Evolutionary conservation across 2,113 vertebrate genomes (phyloP).

Genomic region (Colius striatus): DNA sequence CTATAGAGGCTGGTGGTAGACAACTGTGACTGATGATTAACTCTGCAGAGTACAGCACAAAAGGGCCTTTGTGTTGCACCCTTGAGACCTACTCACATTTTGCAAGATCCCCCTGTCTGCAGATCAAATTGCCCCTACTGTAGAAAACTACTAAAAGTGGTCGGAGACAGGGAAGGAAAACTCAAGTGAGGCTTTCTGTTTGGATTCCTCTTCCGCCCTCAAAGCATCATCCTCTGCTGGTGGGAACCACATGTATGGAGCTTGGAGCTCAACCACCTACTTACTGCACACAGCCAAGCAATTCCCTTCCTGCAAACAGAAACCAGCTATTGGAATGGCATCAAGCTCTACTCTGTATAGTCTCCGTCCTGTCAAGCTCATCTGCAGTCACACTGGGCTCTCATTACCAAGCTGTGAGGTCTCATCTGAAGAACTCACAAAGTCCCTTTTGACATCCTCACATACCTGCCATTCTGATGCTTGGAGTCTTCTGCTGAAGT

Average conservation of each 20-base stretch:
- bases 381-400: not conserved
- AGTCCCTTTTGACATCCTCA: not conserved
- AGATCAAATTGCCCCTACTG: not conserved
- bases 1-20: not conserved
- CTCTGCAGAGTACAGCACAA: not conserved
- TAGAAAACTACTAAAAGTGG: not conserved
- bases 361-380: fast-evolving
- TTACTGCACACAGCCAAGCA: not conserved
- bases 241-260: not conserved
- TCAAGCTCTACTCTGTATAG: not conserved
- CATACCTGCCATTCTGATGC: not conserved
- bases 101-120: not conserved
- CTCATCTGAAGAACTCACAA: not conserved
- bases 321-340: not conserved
- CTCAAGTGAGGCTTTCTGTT: not conserved
- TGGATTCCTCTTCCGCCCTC: not conserved
- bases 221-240: not conserved
- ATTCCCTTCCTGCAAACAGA: not conserved
- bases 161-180: not conserved
- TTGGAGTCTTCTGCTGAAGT: not conserved
- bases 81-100: not conserved
- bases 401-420: not conserved
- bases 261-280: not conserved
- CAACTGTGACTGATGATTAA: not conserved
- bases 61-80: not conserved